phyloP scores from a whole-genome alignment of 2,888 invertebrate species.

The Xestia ashworthii region DNA sequence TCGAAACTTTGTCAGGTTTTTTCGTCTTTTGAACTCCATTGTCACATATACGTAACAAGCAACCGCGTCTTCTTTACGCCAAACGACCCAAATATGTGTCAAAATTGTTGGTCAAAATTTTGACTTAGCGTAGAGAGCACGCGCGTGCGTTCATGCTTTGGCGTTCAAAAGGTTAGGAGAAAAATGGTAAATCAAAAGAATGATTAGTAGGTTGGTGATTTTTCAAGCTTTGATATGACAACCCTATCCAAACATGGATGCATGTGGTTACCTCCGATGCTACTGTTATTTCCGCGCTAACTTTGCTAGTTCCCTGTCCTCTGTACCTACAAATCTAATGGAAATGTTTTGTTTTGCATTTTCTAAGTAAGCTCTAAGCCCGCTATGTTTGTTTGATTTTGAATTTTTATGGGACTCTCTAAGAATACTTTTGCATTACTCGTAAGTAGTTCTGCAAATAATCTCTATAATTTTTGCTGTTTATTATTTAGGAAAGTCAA shows the following conservation, averaged over 20 bases:
- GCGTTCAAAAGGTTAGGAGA: too few relatives aligned
- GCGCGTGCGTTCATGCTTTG: too few relatives aligned
- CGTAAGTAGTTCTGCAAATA: conserved; percentile 28
- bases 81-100: too few relatives aligned
- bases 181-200: background rate
- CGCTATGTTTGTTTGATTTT: conserved; percentile 27
- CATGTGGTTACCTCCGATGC: conserved; percentile 35
- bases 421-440: conserved; percentile 39
- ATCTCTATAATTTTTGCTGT: conserved; percentile 30
- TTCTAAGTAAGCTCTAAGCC: conserved; percentile 46
- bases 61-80: too few relatives aligned
- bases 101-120: too few relatives aligned
- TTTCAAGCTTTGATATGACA: background rate
- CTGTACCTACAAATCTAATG: conserved; percentile 68
- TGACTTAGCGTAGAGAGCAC: too few relatives aligned
- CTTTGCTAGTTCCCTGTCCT: conserved; percentile 46
- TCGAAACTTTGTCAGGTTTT: background rate
- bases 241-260: conserved; percentile 15
- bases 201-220: background rate
- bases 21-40: background rate
- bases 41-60: too few relatives aligned
- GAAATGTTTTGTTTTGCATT: conserved; percentile 71
- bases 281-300: conserved; percentile 46
- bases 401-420: conserved; percentile 14
- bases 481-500: conserved; percentile 26